These are phyloP conservation scores for Euphonia xanthogaster DNA, from an alignment of 2,797 vertebrate genomes.

Conservation along the genomic window DNA sequence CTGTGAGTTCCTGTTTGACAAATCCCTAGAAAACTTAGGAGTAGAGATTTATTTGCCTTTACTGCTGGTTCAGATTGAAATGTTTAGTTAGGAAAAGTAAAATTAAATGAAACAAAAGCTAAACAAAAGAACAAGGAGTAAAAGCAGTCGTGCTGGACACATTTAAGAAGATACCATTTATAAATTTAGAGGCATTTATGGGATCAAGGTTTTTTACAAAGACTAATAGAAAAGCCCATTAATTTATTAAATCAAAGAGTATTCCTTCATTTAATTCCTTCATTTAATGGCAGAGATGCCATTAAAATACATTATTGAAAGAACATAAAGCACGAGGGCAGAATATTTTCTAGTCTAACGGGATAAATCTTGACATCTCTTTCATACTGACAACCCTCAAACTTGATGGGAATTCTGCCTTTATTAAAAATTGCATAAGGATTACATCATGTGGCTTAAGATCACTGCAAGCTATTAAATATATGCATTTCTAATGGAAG, in stretches of 20 bases:
- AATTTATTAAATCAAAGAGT: not conserved
- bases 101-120: not conserved
- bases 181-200: not conserved
- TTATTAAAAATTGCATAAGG: not conserved
- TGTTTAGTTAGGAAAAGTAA: not conserved
- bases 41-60: not conserved
- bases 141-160: not conserved
- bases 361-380: not conserved
- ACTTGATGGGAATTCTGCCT: not conserved
- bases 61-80: not conserved
- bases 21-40: not conserved
- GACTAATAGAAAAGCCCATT: not conserved
- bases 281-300: not conserved
- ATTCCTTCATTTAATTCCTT: not conserved
- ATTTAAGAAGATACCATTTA: not conserved
- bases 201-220: not conserved
- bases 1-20: not conserved
- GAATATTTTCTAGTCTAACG: not conserved
- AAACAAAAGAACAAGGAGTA: not conserved
- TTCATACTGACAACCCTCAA: not conserved
- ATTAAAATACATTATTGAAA: constrained; percentile 13
- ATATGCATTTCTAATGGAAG: not conserved
- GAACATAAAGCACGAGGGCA: not conserved
- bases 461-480: not conserved
- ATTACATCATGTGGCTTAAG: not conserved